Evolutionary conservation across 1,140 invertebrate species (phyloP), one percentile per base, ranked within the genome.

Genomic region (Rhysida immarginata): DNA sequence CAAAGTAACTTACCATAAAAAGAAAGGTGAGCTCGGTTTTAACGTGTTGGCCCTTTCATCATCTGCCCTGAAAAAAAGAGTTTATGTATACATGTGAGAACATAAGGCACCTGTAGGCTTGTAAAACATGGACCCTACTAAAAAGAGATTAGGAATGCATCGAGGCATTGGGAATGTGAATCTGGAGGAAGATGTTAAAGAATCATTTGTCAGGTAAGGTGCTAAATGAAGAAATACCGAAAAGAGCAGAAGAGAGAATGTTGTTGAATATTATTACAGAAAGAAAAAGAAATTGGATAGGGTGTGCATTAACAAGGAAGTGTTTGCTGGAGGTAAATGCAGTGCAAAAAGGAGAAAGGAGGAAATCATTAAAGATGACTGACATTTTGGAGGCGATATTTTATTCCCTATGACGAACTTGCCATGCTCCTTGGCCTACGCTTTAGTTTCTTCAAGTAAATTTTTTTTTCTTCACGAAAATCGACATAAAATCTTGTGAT

Each of bases 281-380:
- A 53, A 59, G 49, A 55, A 62, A 51, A 60, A 64, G 52, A 61
- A 62, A 29, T 41, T 61, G 45, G 60, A 63, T 48, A 57, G 63
- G 26, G 46, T 56, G n/a, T 56, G 57, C 13, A 42, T 57, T 18
- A 55, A 55, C 23, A 35, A 16, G 29, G 5, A 16, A 35, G 16
- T 8, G 16, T 35, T 16, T 35, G 5, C 5, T 35, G 29, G 16
- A 35, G 29, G 29, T 8, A 35, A 16, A 35, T 8, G 16, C 5
- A 35, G 29, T 8, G 5, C 29, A 35, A 35, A 16, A 35, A 16
- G 29, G 16, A 35, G 29, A 35, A 35, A 35, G 29, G 16, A 16
- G 16, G 16, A 35, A 35, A 35, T 35, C 5, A 35, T 35, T 16
- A 5, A 8, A 16, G 29, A 35, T 35, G 29, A 35, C 29, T 16